A percentile compares a stretch with the other conserved stretches of the same genome.
phyloP scores from a whole-genome alignment of 1,140 invertebrate genomes.

The Microvelia longipes region DNA sequence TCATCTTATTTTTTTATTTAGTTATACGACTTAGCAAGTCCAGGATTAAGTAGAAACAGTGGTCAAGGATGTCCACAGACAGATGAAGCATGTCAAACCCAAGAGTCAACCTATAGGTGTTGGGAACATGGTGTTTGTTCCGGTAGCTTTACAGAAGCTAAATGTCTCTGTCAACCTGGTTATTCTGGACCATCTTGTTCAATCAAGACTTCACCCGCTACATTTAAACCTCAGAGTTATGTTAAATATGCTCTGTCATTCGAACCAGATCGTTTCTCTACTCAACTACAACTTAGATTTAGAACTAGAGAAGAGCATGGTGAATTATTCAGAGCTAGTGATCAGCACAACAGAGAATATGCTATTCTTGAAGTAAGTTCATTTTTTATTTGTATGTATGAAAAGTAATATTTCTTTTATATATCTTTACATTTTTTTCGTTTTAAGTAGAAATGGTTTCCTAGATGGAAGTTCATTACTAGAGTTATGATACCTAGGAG shows the following conservation, averaged over 20 bases:
- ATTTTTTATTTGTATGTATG: neutral
- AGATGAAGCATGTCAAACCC: constrained; percentile 69
- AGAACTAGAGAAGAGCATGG: constrained; percentile 82
- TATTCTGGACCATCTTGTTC: constrained; percentile 78
- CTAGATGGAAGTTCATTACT: too few relatives aligned
- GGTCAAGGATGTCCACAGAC: constrained; percentile 76
- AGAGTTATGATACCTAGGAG: too few relatives aligned
- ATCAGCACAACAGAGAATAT: constrained; percentile 88
- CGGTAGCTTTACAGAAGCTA: constrained; percentile 71
- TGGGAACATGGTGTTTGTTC: constrained; percentile 86
- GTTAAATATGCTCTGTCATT: constrained; percentile 91
- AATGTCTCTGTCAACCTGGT: constrained; percentile 82
- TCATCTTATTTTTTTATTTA: too few relatives aligned
- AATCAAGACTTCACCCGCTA: constrained; percentile 66
- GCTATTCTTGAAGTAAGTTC: constrained; percentile 68
- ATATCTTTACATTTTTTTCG: neutral
- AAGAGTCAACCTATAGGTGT: constrained; percentile 63
- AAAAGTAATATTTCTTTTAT: neutral
- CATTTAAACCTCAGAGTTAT: constrained; percentile 81
- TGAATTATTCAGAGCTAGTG: constrained; percentile 78
- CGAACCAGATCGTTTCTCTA: constrained; percentile 79
- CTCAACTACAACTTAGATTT: constrained; percentile 81
- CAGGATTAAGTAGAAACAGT: constrained; percentile 67
- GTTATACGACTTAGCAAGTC: constrained; percentile 80
- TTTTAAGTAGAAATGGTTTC: too few relatives aligned